phyloP scores from a whole-genome alignment of 2,113 vertebrate genomes.

The Indicator indicator region DNA sequence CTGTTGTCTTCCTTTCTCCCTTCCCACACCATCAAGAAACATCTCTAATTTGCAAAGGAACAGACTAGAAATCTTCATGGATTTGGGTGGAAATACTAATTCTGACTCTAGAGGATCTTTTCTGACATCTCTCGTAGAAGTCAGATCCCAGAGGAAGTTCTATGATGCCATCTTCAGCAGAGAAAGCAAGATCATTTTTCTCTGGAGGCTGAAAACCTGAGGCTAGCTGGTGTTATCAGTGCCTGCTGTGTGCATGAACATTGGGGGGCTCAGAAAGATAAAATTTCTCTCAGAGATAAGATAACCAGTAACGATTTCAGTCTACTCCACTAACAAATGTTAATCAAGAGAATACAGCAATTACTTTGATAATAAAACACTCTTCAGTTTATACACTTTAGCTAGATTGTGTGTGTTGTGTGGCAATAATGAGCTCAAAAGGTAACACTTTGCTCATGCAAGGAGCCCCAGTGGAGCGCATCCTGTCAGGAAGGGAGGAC shows the following conservation, averaged over 20 bases:
- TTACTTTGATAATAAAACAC: not conserved
- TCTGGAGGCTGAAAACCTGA: slow-evolving; percentile 29
- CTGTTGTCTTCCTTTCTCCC: not conserved
- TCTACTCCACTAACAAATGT: not conserved
- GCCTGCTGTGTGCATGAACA: not conserved
- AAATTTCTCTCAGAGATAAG: not conserved
- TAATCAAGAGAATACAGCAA: slow-evolving; percentile 19
- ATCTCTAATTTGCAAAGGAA: not conserved
- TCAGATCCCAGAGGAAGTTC: slow-evolving; percentile 3
- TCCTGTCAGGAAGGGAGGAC: not conserved
- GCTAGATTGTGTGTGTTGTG: accelerated
- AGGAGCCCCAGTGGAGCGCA: not conserved
- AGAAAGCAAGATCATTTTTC: slow-evolving; percentile 9
- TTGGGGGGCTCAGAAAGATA: not conserved
- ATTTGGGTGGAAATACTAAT: not conserved
- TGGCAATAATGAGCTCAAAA: not conserved
- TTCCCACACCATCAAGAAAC: not conserved
- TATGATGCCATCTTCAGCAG: not conserved
- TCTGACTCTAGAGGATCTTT: not conserved
- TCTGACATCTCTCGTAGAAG: not conserved
- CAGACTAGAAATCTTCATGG: not conserved
- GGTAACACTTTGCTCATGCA: accelerated
- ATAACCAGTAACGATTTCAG: not conserved
- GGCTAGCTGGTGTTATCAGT: not conserved
- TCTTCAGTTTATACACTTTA: not conserved